Percentiles rank a stretch among this genome's conserved stretches.
Conservation (phyloP, 2,888 invertebrate species). For the Troides aeacus region DNA sequence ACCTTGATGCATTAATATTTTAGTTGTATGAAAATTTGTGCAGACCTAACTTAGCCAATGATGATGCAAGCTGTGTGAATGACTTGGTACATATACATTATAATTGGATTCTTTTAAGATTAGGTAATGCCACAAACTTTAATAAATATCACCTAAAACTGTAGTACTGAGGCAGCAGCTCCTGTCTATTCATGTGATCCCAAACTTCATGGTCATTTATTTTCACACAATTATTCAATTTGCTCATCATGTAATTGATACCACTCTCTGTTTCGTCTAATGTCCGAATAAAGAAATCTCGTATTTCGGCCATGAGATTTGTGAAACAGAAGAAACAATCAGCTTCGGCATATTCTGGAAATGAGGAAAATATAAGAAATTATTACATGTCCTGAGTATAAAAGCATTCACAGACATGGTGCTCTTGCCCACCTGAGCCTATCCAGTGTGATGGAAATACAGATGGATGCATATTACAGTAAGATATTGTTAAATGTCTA, state of each 20-base stretch:
- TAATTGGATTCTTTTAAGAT: not conserved
- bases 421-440: no score
- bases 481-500: not conserved
- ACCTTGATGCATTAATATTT: no score
- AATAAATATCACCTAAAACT: constrained; percentile 87
- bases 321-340: constrained; percentile 99
- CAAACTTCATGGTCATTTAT: constrained; percentile 88
- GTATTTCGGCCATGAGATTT: constrained; percentile 97
- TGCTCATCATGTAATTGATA: constrained; percentile 93
- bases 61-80: no score
- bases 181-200: constrained; percentile 88
- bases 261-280: constrained; percentile 96
- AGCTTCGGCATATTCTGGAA: constrained; percentile 93
- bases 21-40: no score
- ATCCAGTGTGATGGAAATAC: no score
- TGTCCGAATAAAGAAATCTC: constrained; percentile 98
- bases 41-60: no score
- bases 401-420: no score
- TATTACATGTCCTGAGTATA: no score
- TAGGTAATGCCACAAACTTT: not conserved
- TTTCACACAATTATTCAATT: constrained; percentile 87
- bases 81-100: no score
- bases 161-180: constrained; percentile 96
- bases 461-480: not conserved
- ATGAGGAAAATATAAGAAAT: constrained; percentile 4